Conservation (phyloP, 1,140 invertebrate species). For the Acromyrmex charruanus region DNA sequence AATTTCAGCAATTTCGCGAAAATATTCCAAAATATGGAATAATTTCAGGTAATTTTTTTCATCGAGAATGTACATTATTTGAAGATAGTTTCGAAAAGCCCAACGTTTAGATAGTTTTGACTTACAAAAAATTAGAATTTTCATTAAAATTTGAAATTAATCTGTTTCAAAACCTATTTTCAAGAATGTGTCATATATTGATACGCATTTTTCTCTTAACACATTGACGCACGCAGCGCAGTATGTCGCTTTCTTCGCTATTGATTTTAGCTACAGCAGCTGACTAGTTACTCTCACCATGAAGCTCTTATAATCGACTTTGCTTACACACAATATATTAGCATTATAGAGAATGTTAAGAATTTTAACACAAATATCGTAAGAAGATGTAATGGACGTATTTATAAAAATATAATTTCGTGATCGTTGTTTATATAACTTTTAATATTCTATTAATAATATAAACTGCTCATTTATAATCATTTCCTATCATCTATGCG, state of each 20-base stretch:
- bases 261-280: constrained; percentile 74
- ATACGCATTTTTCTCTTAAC: constrained; percentile 22
- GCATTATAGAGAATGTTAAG: background rate
- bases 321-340: background rate
- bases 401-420: background rate
- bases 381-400: background rate
- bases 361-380: background rate
- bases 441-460: constrained; percentile 20
- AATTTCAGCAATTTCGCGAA: too few species aligned
- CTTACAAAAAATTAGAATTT: background rate
- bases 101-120: background rate
- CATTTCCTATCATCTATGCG: background rate
- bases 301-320: background rate
- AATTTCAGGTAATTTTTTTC: background rate
- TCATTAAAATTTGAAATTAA: background rate
- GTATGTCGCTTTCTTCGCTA: constrained; percentile 65
- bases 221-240: constrained; percentile 46
- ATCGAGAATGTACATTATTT: background rate
- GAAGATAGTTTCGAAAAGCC: background rate
- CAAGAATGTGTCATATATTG: constrained; percentile 22
- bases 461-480: background rate
- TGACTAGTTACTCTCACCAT: constrained; percentile 42
- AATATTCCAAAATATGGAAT: too few species aligned
- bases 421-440: background rate
- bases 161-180: background rate